Base-by-base conservation (phyloP, 2,888 invertebrate species). In the Phengaris alcon region DNA sequence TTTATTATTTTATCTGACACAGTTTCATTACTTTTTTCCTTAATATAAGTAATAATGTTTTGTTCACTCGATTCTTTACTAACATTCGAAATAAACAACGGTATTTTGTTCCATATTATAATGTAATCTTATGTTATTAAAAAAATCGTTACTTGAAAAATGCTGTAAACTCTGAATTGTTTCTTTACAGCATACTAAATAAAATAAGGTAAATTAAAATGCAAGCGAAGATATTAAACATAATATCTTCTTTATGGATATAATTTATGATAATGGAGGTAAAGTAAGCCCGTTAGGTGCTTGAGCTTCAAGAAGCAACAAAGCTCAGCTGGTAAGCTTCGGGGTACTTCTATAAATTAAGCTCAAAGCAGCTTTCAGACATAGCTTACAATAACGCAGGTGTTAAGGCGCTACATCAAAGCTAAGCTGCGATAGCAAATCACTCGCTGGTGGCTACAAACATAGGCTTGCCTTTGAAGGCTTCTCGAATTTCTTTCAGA, bases 221-320 rank as follows among this genome's bases (percentile, higher is more conserved):
- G 57, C 15, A 8, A 57, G 57, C 57, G n/a, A 15, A 57, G 57
- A 57, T 57, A 22, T 48, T 48, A 48, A 0, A 22, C 59, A 15
- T 10, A 59, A 59, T 59, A 59, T 96, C 96, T 79, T 52, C 44
- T 59, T 48, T 44, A 64, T 35, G 35, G 59, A 12, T 12, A 64
- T 64, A 35, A 44, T 35, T 55, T n/a, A n/a, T 5, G 35, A 64
- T 12, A 64, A 64, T 35, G 64, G 35, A 64, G 35, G 64, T 12
- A 64, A 64, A 59, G 59, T 68, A n/a, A 46, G 13, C 46, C 68
- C 35, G 48, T n/a, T 46, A 48, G 46, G 48, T 68, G 44, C 68
- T 44, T 5, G 13, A n/a, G 69, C n/a, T 69, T 69, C 48, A 69
- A 69, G 48, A 48, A 48, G 69, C 48, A 15, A 15, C 59, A 73